Conservation (phyloP, 2,113 vertebrate species). For the Saccopteryx leptura region DNA sequence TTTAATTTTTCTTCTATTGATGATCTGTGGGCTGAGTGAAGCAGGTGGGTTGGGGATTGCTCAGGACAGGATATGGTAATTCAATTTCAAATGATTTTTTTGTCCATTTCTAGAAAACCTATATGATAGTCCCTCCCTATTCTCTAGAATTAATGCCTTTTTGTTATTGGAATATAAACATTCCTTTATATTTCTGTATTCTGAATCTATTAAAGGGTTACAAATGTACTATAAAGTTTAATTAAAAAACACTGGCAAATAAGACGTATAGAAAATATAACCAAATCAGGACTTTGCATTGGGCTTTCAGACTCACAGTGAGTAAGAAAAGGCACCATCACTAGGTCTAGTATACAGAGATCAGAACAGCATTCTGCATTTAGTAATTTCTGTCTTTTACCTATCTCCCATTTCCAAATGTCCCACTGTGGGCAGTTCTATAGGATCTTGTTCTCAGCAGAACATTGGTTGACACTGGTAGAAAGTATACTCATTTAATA, state of each 20-base stretch:
- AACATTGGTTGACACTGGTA: neutral
- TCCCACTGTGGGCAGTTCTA: neutral
- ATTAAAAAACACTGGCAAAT: slow-evolving; percentile 38
- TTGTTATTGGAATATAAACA: neutral
- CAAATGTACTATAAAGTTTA: neutral
- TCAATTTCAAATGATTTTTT: slow-evolving; percentile 55
- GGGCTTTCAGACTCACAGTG: neutral
- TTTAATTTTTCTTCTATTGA: slow-evolving; percentile 50
- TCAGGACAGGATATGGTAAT: neutral
- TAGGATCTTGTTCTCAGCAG: neutral
- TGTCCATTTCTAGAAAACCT: slow-evolving; percentile 28
- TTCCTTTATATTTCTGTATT: slow-evolving; percentile 8
- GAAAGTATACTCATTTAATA: neutral
- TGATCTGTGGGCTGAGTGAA: neutral
- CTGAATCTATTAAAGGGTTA: neutral
- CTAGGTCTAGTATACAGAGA: neutral
- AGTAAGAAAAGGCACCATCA: neutral
- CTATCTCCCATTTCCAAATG: neutral
- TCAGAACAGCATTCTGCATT: neutral
- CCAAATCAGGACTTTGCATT: neutral
- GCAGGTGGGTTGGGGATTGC: neutral
- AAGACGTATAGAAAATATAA: neutral
- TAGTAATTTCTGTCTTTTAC: neutral
- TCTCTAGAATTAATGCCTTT: neutral
- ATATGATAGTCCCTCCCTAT: neutral